Evolutionary conservation across 1,140 invertebrate species (phyloP).

Genomic region (Neodiprion pinetum): DNA sequence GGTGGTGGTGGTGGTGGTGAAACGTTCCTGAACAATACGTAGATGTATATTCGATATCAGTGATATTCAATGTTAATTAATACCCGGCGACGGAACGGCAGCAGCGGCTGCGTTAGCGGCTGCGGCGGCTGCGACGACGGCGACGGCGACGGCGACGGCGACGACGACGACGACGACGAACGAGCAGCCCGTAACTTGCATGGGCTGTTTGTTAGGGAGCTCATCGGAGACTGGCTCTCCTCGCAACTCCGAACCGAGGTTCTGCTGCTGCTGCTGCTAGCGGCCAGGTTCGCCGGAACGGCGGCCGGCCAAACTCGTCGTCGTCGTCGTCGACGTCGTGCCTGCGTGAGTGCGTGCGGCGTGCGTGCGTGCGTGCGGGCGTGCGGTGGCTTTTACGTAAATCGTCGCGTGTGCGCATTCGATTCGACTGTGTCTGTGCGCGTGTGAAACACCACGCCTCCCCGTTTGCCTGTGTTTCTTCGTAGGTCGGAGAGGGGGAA

Average conservation of each 20-base stretch:
- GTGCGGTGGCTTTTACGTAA: no score
- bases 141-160: no score
- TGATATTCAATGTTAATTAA: no score
- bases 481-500: background rate
- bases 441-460: background rate
- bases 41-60: no score
- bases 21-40: no score
- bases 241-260: background rate
- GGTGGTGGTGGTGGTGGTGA: no score
- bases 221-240: constrained; percentile 1
- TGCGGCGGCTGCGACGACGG: no score
- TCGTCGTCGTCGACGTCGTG: background rate
- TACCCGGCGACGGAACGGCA: no score
- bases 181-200: background rate
- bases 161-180: no score
- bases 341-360: background rate
- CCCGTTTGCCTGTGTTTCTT: background rate
- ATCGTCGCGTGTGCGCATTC: background rate
- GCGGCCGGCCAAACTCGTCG: background rate
- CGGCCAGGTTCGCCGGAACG: background rate
- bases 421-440: background rate
- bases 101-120: no score
- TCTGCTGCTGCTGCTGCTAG: no score
- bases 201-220: constrained; percentile 6
- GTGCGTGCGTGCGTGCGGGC: no score